phyloP scores from a whole-genome alignment of 2,797 vertebrate species.

The Streptopelia turtur region DNA sequence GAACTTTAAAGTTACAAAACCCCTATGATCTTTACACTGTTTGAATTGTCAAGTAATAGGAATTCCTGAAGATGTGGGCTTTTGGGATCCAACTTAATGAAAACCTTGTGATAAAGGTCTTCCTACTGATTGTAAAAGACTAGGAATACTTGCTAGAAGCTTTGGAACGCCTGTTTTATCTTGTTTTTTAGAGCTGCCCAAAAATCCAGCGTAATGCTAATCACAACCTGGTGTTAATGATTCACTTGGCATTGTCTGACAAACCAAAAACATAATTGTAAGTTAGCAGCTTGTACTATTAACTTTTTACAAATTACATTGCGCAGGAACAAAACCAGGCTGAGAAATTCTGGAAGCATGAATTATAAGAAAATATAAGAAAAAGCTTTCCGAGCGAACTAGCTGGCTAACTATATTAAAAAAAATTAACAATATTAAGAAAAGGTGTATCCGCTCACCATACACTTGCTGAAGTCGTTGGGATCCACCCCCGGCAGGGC shows the following conservation, averaged over 20 bases:
- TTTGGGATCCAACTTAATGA: not conserved
- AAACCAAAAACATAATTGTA: not conserved
- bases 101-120: not conserved
- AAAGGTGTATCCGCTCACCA: conserved; percentile 81
- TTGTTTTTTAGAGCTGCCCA: not conserved
- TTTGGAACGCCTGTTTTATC: not conserved
- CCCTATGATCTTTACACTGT: not conserved
- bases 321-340: not conserved
- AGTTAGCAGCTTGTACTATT: not conserved
- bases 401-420: not conserved
- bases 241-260: not conserved
- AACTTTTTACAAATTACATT: not conserved
- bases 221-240: not conserved
- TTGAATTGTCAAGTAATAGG: not conserved
- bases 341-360: not conserved
- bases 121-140: not conserved
- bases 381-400: not conserved
- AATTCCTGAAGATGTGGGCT: not conserved
- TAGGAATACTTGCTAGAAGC: not conserved
- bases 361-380: not conserved
- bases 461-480: conserved; percentile 99
- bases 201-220: not conserved
- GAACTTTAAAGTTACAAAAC: not conserved
- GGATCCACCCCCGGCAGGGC: conserved; percentile 96
- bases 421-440: not conserved